Percentiles rank a stretch among this genome's conserved stretches.
phyloP scores from a whole-genome alignment of 2,888 invertebrate species.

The Ptilodon capucinus region DNA sequence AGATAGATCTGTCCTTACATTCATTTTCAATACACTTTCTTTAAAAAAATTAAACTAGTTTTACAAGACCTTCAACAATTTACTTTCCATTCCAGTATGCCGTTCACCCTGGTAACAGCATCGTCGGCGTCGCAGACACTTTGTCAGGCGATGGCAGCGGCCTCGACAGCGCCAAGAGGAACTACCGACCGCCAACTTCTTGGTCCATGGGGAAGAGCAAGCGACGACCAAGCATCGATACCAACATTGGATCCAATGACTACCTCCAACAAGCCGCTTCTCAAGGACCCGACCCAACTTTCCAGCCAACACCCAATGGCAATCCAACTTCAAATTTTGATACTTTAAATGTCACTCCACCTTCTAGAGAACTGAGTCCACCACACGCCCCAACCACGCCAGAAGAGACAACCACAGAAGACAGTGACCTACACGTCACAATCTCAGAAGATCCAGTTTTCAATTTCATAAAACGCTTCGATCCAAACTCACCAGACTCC shows the following conservation, averaged over 20 bases:
- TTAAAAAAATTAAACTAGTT: too few relatives aligned
- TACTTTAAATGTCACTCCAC: constrained; percentile 36
- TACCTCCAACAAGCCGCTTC: constrained; percentile 49
- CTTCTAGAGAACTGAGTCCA: constrained; percentile 52
- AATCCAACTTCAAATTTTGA: constrained; percentile 10
- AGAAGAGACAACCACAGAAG: constrained; percentile 22
- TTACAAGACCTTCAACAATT: background rate
- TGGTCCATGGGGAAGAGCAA: constrained; percentile 74
- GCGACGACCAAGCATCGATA: constrained; percentile 14
- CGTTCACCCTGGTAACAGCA: constrained; percentile 66
- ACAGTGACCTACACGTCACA: constrained; percentile 45
- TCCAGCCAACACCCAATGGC: constrained; percentile 38
- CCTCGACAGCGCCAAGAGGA: constrained; percentile 68
- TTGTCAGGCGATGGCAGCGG: constrained; percentile 66
- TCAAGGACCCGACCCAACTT: constrained; percentile 48
- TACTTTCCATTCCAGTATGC: constrained; percentile 58
- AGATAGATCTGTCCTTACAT: background rate
- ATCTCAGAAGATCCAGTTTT: constrained; percentile 55
- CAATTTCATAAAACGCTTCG: constrained; percentile 74
- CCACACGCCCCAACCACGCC: constrained; percentile 51
- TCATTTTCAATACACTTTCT: background rate
- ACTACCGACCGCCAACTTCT: constrained; percentile 77
- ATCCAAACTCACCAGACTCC: constrained; percentile 66
- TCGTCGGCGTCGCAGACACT: constrained; percentile 67
- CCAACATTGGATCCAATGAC: constrained; percentile 27